Base-by-base conservation (phyloP, 2,113 vertebrate species). In the Tringa solitaria region DNA sequence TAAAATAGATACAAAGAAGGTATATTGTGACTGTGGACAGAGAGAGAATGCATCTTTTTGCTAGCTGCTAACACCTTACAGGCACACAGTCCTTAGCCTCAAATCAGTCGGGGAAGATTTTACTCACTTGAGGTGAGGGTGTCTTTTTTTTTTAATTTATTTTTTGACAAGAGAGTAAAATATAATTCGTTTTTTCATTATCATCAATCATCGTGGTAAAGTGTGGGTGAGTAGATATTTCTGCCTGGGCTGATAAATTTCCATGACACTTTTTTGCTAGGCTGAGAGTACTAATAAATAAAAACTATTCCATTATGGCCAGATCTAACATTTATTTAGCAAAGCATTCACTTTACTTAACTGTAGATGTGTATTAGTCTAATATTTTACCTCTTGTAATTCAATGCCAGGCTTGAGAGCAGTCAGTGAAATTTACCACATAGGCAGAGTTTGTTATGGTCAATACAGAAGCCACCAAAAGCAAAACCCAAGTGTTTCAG, bases 271-370 rank as follows among this genome's bases (percentile, higher is more conserved):
- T 95, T 96, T 95, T 96, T 93, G 87, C 93, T 89, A 85, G 87
- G 50, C 91, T 96, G 91, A 95, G 92, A 95, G 94, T 97, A 95
- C 94, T 95, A 96, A 96, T 97, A 97, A 97, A 97, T 96, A 96
- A 96, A 96, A 96, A 96, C 70, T 94, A 83, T 80, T 94, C 92
- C 96, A 94, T 96, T 96, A 97, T 94, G 92, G 81, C 67, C 53
- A 96, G 93, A 91, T 95, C 92, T 95, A 96, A 87, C 95, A 94
- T 96, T 96, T 97, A 93, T 95, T 93, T 93, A 95, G 91, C 74
- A 85, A 85, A 95, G 41, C 18, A 0, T 77, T 96, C 95, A 77
- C 94, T 95, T 97, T 82, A 95, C 95, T 95, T 94, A 95, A 83
- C 87, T 87, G 77, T 93, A 69, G 87, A 93, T 87, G 82, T 82